Percentiles rank a stretch among this genome's conserved stretches.
Conservation (phyloP, 2,113 vertebrate species). For the Aleadryas rufinucha region DNA sequence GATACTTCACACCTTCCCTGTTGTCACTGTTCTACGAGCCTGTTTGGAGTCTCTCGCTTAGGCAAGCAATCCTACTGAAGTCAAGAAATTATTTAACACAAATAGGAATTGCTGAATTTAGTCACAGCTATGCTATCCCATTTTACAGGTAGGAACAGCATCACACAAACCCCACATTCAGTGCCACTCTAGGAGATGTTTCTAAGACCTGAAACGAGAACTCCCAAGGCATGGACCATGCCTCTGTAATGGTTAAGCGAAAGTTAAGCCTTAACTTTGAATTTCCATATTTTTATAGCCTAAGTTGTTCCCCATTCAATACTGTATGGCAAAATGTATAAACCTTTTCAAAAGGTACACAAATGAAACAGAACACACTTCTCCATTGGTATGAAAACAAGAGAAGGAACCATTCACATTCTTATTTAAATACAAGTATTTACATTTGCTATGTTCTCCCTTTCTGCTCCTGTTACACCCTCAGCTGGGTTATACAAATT, state of each 20-base stretch:
- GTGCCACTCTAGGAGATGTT: neutral
- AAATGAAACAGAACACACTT: neutral
- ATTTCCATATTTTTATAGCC: neutral
- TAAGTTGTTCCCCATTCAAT: neutral
- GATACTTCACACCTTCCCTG: neutral
- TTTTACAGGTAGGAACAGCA: neutral
- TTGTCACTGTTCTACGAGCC: neutral
- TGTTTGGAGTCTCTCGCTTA: neutral
- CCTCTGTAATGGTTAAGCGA: neutral
- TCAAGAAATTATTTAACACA: neutral
- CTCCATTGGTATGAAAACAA: neutral
- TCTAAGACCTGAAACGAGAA: neutral
- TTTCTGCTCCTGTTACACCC: neutral
- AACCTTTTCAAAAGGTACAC: neutral
- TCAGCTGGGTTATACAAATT: neutral
- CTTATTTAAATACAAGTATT: neutral
- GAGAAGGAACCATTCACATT: neutral
- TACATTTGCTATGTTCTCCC: neutral
- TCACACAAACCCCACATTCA: neutral
- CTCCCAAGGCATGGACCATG: neutral
- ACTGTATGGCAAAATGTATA: neutral
- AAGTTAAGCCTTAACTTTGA: neutral
- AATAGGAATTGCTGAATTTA: neutral
- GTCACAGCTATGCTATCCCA: neutral
- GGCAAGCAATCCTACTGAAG: neutral